Percentiles rank a stretch among this genome's conserved stretches.
Conservation (phyloP, 2,797 vertebrate genomes). For the Gambelia wislizenii region DNA sequence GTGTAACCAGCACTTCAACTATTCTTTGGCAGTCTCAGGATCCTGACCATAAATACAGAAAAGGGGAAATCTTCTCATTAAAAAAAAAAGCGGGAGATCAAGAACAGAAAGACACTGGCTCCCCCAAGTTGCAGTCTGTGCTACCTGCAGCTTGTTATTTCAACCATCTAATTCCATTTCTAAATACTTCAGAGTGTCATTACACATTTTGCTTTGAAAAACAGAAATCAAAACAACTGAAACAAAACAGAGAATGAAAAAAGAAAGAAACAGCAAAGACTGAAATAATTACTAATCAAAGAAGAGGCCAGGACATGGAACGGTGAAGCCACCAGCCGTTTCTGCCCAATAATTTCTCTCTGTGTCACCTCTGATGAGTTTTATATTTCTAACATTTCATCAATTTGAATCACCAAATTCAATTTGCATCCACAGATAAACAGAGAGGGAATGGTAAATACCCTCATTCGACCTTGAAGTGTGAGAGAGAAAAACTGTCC, state of each 20-base stretch:
- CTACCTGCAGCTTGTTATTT: constrained; percentile 55
- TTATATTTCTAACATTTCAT: constrained; percentile 75
- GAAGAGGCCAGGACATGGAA: constrained; percentile 46
- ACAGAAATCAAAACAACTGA: constrained; percentile 68
- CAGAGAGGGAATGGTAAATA: constrained; percentile 79
- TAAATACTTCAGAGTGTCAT: constrained; percentile 68
- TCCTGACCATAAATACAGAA: too few species aligned
- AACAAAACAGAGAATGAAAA: constrained; percentile 71
- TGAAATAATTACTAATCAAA: constrained; percentile 75
- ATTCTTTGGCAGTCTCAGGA: neutral
- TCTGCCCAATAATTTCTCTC: constrained; percentile 68
- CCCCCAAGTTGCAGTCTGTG: constrained; percentile 29
- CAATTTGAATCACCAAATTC: constrained; percentile 79
- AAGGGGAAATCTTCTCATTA: neutral
- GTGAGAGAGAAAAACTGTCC: constrained; percentile 77
- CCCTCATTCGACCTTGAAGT: constrained; percentile 83
- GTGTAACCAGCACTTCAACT: neutral
- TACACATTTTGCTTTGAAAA: constrained; percentile 61
- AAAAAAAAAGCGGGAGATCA: neutral
- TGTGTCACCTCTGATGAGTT: constrained; percentile 65
- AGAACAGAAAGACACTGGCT: neutral
- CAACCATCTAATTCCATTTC: constrained; percentile 65
- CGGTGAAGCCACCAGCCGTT: constrained; percentile 57
- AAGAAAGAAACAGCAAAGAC: constrained; percentile 60
- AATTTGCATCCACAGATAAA: constrained; percentile 83